phyloP scores from a whole-genome alignment of 2,113 vertebrate species.

The Egretta garzetta region DNA sequence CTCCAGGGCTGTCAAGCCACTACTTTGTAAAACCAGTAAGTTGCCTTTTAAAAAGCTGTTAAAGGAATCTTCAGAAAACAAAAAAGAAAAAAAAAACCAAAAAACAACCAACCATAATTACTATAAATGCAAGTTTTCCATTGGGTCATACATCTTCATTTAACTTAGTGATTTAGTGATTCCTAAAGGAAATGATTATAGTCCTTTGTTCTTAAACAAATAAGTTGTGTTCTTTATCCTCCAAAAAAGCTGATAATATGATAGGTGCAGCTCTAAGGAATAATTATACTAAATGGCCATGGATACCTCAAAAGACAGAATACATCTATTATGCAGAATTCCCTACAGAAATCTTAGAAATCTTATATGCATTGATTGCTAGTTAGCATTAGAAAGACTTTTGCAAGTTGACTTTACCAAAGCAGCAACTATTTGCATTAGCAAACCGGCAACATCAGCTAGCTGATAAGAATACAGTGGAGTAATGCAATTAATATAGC shows the following conservation, averaged over 20 bases:
- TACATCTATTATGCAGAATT: slow-evolving; percentile 79
- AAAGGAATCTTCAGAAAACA: slow-evolving; percentile 4
- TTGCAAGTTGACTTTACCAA: slow-evolving; percentile 72
- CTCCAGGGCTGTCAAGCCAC: not conserved
- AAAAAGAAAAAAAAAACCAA: not conserved
- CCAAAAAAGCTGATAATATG: slow-evolving; percentile 72
- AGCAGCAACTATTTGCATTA: slow-evolving; percentile 77
- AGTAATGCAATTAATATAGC: slow-evolving; percentile 82
- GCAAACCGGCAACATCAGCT: slow-evolving; percentile 72
- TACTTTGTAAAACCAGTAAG: not conserved
- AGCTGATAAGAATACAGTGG: slow-evolving; percentile 77
- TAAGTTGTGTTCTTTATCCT: slow-evolving; percentile 75
- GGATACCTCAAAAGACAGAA: slow-evolving; percentile 77
- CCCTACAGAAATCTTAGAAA: slow-evolving; percentile 81
- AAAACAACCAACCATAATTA: slow-evolving; percentile 59
- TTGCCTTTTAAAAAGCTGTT: slow-evolving; percentile 15
- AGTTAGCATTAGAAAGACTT: slow-evolving; percentile 80
- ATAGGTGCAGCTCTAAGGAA: slow-evolving; percentile 76
- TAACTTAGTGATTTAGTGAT: slow-evolving; percentile 64
- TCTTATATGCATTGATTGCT: slow-evolving; percentile 79
- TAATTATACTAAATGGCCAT: slow-evolving; percentile 78
- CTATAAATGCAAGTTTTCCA: slow-evolving; percentile 62
- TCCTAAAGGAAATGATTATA: slow-evolving; percentile 74
- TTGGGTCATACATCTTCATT: slow-evolving; percentile 67
- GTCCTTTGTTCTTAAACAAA: slow-evolving; percentile 78